These are phyloP conservation scores for Charadrius vociferus DNA, from an alignment of 2,113 vertebrate species.

Conservation along the genomic window DNA sequence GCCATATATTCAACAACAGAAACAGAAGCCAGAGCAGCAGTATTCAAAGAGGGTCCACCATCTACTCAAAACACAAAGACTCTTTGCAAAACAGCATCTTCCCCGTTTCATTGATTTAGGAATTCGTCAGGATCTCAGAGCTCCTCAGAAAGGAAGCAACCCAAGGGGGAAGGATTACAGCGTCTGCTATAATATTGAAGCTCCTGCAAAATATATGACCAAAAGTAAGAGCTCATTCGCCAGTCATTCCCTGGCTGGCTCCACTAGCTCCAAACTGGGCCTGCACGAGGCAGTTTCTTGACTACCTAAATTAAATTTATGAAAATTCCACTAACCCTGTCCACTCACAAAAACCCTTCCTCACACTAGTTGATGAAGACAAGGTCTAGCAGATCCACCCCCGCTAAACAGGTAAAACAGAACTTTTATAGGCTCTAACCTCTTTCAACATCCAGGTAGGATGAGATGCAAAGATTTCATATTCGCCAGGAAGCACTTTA, in stretches of 20 bases:
- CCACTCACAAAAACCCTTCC: neutral
- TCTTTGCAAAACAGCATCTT: neutral
- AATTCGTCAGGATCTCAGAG: neutral
- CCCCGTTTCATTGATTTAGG: neutral
- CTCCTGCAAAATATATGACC: neutral
- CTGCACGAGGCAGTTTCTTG: rapidly evolving
- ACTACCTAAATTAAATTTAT: neutral
- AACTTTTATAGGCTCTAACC: slow-evolving; percentile 72
- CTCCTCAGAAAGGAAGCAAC: neutral
- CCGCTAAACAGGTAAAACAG: neutral
- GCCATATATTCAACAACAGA: neutral
- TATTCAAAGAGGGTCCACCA: neutral
- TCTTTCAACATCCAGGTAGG: slow-evolving; percentile 91
- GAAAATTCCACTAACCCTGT: neutral
- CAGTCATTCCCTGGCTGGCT: neutral
- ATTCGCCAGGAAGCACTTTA: slow-evolving; percentile 94
- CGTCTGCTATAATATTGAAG: neutral
- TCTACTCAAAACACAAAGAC: neutral
- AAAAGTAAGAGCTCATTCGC: neutral
- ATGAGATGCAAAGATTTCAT: slow-evolving; percentile 92
- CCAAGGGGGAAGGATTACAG: neutral
- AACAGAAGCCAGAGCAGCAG: neutral
- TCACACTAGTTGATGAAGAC: neutral
- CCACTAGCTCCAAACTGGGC: neutral
- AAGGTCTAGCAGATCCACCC: neutral